Conservation (phyloP, 2,888 invertebrate genomes). For the Mechanitis mazaeus region DNA sequence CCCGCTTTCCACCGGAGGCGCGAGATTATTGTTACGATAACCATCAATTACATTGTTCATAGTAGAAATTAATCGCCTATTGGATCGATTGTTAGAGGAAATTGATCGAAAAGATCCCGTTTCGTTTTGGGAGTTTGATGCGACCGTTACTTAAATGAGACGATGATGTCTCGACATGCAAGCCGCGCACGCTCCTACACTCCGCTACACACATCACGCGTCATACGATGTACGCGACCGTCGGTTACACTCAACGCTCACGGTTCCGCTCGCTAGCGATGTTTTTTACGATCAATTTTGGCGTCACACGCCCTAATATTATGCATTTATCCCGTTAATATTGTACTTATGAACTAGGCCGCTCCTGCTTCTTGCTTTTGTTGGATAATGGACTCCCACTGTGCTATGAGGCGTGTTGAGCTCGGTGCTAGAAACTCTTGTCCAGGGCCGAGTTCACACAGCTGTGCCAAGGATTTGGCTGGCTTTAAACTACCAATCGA, state of each 20-base stretch:
- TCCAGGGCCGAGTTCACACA: slow-evolving; percentile 80
- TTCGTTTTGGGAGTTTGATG: slow-evolving; percentile 9
- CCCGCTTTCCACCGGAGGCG: slow-evolving; percentile 63
- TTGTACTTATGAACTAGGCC: slow-evolving; percentile 44
- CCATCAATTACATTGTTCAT: slow-evolving; percentile 71
- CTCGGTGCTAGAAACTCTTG: slow-evolving; percentile 81
- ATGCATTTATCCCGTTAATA: slow-evolving; percentile 17
- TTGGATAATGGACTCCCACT: slow-evolving; percentile 88
- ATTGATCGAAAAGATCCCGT: slow-evolving; percentile 33
- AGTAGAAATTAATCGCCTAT: slow-evolving; percentile 63
- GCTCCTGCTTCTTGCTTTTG: slow-evolving; percentile 77
- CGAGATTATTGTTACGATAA: slow-evolving; percentile 61
- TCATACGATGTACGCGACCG: slow-evolving; percentile 11
- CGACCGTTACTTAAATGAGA: slow-evolving; percentile 24
- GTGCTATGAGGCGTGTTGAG: slow-evolving; percentile 83
- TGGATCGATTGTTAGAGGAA: slow-evolving; percentile 35
- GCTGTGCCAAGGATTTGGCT: slow-evolving; percentile 81
- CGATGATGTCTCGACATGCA: slow-evolving; percentile 17
- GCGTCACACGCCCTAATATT: slow-evolving; percentile 28
- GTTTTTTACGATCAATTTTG: slow-evolving; percentile 27
- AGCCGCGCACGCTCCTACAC: slow-evolving; percentile 25
- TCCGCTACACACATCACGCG: slow-evolving; percentile 31
- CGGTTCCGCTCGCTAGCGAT: slow-evolving; percentile 24
- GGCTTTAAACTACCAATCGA: slow-evolving; percentile 77
- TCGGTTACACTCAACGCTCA: slow-evolving; percentile 18